Base-by-base conservation (phyloP, 2,888 invertebrate species). In the Hirudinaria manillensis region DNA sequence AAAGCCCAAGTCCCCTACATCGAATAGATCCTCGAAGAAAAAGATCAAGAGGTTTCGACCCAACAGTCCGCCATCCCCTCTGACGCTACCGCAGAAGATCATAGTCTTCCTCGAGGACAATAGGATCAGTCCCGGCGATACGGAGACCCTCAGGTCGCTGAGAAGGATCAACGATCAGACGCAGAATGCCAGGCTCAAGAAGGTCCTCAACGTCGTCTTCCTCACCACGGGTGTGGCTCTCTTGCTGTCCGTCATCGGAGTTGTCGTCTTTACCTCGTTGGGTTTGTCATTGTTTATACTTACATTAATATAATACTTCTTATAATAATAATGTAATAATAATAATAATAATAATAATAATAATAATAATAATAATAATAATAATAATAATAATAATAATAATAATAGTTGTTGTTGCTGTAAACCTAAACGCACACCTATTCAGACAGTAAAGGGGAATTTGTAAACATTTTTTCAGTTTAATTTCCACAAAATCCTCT, bases 181-280 rank as follows among this genome's bases (percentile, higher is more conserved):
- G 27, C 77, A 76, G 34, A 75, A 82, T 77, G 75, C 77, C 21
- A 77, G 81, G 27, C 77, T 83, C 66, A 83, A 83, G 77, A 79
- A 81, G 76, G 80, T 82, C 72, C 78, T 83, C 19, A 83, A 83
- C 79, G 81, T 82, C 70, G 78, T 81, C n/a, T 83, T 83, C 77
- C 77, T 83, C 32, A 81, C 81, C 7, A 81, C 83, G 13, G 83
- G 83, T 36, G 80, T 82, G 65, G 79, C 80, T 29, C 79, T 83
- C 51, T 79, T 83, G 24, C 75, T 82, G 21, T 80, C 82, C 6
- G 83, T 83, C 68, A 78, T 83, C 71, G 80, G 81, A 65, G 83
- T 83, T 72, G 81, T 83, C 74, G 79, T 82, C 51, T 83, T 82
- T 77, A 82, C 83, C 4, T 76, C 80, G 70, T 78, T 82, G 68